Base-by-base conservation (phyloP, 2,888 invertebrate species). In the Nomada ruficornis region DNA sequence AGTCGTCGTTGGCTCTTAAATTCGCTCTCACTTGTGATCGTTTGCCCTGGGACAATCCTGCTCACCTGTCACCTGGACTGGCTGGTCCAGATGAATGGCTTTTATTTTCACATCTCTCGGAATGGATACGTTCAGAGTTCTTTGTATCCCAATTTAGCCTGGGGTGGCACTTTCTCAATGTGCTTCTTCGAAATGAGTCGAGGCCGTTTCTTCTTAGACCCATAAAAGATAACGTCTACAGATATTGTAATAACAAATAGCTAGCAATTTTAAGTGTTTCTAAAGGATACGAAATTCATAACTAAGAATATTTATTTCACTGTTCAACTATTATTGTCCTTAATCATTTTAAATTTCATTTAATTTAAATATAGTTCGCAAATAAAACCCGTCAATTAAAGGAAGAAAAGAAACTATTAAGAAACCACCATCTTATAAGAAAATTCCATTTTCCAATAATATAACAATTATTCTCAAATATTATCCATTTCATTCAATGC, bases 1-100 rank as follows among this genome's bases (percentile, higher is more conserved):
- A 72, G 26, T 77, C 84, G 87, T n/a, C 85, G 87, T 80, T 90
- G 86, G 83, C 90, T 91, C 91, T 91, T 91, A 86, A 90, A 89
- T 88, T 90, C 89, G 87, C 90, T 90, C 89, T 90, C 89, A 78
- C 89, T 85, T 50, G 64, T 11, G 63, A 68, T 44, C 50, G 74
- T 55, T 82, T 36, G 69, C 85, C 81, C 86, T 82, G 84, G 84
- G 84, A 80, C 77, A 29, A 47, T 69, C 65, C 73, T 71, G 74
- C 65, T 82, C 84, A 77, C 76, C 80, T 80, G 80, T 70, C 57
- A 70, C 54, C 54, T n/a, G 54, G 54, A 54, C n/a, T 18, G 50
- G 59, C 44, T 36, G 59, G 44, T 2, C 36, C 64, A 55, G 69
- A 44, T 20, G 59, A 18, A 47, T 13, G 62, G 29, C 50, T 67